Percentiles rank a stretch among this genome's conserved stretches.
Conservation (phyloP, 2,888 invertebrate species). For the Synergus itoensis region DNA sequence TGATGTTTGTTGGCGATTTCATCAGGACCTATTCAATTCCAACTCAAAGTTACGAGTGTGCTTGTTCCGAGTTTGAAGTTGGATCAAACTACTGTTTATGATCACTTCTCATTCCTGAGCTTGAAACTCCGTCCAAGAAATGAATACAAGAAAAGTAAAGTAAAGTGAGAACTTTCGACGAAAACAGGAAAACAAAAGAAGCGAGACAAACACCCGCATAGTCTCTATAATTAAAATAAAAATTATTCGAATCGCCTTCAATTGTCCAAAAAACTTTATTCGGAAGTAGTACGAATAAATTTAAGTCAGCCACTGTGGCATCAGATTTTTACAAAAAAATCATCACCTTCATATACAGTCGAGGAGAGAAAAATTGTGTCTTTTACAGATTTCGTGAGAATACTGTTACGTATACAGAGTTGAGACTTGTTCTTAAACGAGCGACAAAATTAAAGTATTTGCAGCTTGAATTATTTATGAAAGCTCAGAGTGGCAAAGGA, state of each 20-base stretch:
- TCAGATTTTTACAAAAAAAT: neutral
- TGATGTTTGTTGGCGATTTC: constrained; percentile 30
- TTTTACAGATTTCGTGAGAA: neutral
- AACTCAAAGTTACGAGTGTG: constrained; percentile 16
- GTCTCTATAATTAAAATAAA: neutral
- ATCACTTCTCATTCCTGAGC: neutral
- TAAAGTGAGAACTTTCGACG: neutral
- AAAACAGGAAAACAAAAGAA: constrained; percentile 11
- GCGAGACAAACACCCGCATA: neutral
- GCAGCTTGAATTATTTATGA: constrained; percentile 68
- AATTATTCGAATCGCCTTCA: neutral
- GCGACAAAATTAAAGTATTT: constrained; percentile 69
- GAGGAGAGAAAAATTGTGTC: neutral
- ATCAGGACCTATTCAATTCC: constrained; percentile 34
- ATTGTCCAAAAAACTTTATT: neutral
- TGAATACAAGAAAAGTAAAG: constrained; percentile 27
- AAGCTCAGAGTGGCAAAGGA: constrained; percentile 48
- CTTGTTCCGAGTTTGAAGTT: constrained; percentile 23
- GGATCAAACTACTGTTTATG: constrained; percentile 35
- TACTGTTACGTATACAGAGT: neutral
- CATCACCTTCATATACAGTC: neutral
- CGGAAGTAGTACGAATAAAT: neutral
- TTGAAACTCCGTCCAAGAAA: constrained; percentile 4
- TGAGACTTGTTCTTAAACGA: constrained; percentile 41
- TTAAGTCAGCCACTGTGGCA: neutral